phyloP scores from a whole-genome alignment of 2,797 vertebrate genomes.

The Myripristis murdjan region DNA sequence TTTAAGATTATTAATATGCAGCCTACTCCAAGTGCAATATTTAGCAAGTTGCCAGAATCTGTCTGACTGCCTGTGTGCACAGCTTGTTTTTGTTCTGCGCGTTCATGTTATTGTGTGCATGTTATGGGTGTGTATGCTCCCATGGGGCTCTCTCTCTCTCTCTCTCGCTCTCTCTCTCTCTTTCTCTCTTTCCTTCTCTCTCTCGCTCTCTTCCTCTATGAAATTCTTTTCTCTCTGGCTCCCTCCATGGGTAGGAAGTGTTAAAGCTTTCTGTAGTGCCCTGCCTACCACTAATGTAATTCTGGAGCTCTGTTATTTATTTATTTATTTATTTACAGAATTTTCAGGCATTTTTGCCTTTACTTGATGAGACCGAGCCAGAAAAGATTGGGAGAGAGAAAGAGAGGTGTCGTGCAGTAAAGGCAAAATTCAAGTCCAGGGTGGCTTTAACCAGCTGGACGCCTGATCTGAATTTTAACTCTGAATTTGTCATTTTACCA shows the following conservation, averaged over 20 bases:
- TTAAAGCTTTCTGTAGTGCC: constrained; percentile 24
- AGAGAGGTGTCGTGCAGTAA: too few species aligned
- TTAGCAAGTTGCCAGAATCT: constrained; percentile 55
- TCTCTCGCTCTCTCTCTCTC: too few species aligned
- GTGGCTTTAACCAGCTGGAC: constrained; percentile 19
- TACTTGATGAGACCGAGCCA: constrained; percentile 22
- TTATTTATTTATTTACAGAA: background rate
- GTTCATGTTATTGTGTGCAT: constrained; percentile 56
- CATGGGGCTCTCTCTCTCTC: constrained; percentile 45
- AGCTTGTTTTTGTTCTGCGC: constrained; percentile 57
- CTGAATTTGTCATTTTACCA: constrained; percentile 21
- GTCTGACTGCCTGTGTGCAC: constrained; percentile 22
- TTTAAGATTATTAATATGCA: constrained; percentile 28
- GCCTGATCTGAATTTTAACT: background rate
- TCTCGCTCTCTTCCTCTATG: too few species aligned
- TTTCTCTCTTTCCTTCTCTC: too few species aligned
- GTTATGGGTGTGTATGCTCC: constrained; percentile 66
- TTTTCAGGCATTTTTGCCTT: constrained; percentile 8
- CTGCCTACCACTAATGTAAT: constrained; percentile 15
- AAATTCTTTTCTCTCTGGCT: constrained; percentile 77
- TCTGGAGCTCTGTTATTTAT: constrained; percentile 5
- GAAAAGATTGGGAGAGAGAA: constrained; percentile 12
- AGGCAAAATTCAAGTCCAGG: too few species aligned
- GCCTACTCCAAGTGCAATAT: constrained; percentile 52
- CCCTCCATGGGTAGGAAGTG: constrained; percentile 75